Evolutionary conservation across 2,888 invertebrate genomes (phyloP), one percentile per base, ranked within the genome.

Genomic region (Alloplasta piceator): DNA sequence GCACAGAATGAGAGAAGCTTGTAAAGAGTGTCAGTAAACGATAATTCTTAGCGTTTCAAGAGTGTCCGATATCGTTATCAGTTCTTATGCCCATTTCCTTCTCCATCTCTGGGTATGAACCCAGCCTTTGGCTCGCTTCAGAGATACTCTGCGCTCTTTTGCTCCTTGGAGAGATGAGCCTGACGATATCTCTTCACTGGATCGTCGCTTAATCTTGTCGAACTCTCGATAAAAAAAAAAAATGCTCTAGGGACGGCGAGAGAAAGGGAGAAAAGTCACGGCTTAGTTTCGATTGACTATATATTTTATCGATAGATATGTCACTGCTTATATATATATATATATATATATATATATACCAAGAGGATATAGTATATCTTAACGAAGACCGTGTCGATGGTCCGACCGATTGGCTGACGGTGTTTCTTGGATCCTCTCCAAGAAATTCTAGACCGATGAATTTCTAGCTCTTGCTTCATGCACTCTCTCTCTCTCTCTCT

Each of bases 191-290:
- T 82, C 75, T 75, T 67, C 55, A 48, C 50, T 48, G 63, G 71
- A 82, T 82, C 82, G 72, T 71, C 82, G 67, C 72, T 82, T 82
- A 82, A 81, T 81, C 81, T 81, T 81, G 78, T 81, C 74, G 74
- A 78, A 82, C 78, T 78, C 74, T 80, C 64, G 80, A 80, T 26
- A 26, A 26, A 77, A 75, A 77, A 80, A 71, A 64, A 50, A 41
- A 68, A 80, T 77, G 66, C 64, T n/a, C n/a, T n/a, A n/a, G n/a
- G n/a, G n/a, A 12, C 48, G 68, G 58, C 38, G 39, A 70, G 63
- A 50, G 43, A 48, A 52, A 43, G 41, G 36, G 55, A 56, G 68
- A 55, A 38, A 64, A 38, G 52, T 74, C 60, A 10, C 78, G 43
- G 26, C 50, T 63, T 60, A 48, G 48, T 72, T 68, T 58, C 68